phyloP scores from a whole-genome alignment of 2,113 vertebrate species.

The Pituophis catenifer region DNA sequence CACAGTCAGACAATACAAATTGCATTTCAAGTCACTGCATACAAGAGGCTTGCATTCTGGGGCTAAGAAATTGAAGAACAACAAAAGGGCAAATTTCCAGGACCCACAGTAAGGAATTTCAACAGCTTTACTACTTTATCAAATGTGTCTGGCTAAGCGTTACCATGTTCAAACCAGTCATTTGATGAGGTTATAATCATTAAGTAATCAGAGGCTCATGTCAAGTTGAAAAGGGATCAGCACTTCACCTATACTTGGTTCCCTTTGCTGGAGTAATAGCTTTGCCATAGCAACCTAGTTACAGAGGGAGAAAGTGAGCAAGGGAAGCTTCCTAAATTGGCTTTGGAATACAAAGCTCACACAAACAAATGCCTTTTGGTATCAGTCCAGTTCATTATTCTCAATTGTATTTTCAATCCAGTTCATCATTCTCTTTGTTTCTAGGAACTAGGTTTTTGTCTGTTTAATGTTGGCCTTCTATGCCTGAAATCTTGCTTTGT shows the following conservation, averaged over 20 bases:
- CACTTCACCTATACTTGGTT: conserved; percentile 55
- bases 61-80: background rate
- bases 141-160: conserved; percentile 23
- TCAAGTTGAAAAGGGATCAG: conserved; percentile 60
- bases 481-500: background rate
- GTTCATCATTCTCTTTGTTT: background rate
- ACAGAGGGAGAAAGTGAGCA: conserved; percentile 46
- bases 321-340: conserved; percentile 54
- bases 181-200: conserved; percentile 37
- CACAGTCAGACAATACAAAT: background rate
- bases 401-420: background rate
- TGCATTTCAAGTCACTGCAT: conserved; percentile 4
- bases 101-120: background rate
- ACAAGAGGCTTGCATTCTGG: background rate
- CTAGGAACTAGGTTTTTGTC: background rate
- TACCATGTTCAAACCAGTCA: conserved; percentile 42
- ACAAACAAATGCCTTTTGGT: conserved; percentile 51
- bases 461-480: background rate
- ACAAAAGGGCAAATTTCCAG: conserved; percentile 19
- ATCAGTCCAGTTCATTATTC: background rate
- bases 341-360: conserved; percentile 49
- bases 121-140: background rate
- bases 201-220: conserved; percentile 63
- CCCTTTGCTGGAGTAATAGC: conserved; percentile 64
- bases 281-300: conserved; percentile 75